Evolutionary conservation across 1,140 invertebrate species (phyloP), one percentile per base, ranked within the genome.

Genomic region (Saccostrea cuccullata): DNA sequence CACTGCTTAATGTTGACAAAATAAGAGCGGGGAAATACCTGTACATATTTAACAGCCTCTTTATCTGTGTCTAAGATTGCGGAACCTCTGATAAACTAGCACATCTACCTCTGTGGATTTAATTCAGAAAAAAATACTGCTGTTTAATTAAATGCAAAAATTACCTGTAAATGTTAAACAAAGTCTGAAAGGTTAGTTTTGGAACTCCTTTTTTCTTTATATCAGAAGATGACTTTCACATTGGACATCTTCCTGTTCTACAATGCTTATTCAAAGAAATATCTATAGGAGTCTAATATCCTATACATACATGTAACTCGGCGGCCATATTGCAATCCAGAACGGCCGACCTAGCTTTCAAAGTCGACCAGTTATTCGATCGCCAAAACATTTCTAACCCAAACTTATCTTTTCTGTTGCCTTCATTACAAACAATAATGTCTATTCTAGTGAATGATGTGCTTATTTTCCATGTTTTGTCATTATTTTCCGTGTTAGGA

Each of bases 31-130:
- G 70, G 30, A 36, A 77, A 77, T 77, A 77, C 70, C 70, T 77
- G 70, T 77, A 64, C 58, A 64, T 64, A 36, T 77, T 77, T 40
- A 77, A 77, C 70, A 77, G 70, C 11, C 23, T 77, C 70, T 77
- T 77, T 77, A 77, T 77, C 70, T 77, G 70, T 77, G 70, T 36
- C 11, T 30, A 77, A 77, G 70, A 77, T 77, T 77, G 70, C 70
- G 70, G 70, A 77, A 77, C 70, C 70, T 77, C 70, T 36, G 70
- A 77, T 77, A 77, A 77, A 77, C 70, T 36, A 30, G 30, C 26
- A 15, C 70, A 77, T 77, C 70, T 77, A 77, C 13, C 70, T 12
- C 17, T 30, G 70, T 77, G 70, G 23, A 26, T 77, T 30, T 77
- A 30, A 30, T 13, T 36, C 70, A 77, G 26, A 30, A 30, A 77